Percentiles rank a stretch among this genome's conserved stretches.
phyloP scores from a whole-genome alignment of 2,888 invertebrate species.

The Stenoptilia bipunctidactyla region DNA sequence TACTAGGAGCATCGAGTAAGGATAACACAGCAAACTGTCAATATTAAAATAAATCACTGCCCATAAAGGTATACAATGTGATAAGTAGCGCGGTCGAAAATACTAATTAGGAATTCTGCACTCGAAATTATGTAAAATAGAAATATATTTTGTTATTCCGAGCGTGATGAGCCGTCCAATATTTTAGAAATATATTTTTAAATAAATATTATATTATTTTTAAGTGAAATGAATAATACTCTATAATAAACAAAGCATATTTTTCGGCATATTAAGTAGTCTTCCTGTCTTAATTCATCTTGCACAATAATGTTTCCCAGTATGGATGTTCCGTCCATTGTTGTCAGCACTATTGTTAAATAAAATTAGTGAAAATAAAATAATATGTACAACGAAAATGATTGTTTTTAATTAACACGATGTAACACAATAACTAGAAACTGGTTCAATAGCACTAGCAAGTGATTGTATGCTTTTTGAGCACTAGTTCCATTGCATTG shows the following conservation, averaged over 20 bases:
- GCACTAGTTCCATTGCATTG: too few relatives aligned
- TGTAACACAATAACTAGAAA: too few relatives aligned
- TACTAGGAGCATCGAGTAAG: slow-evolving; percentile 42
- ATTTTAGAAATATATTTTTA: not conserved
- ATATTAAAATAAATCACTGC: slow-evolving; percentile 6
- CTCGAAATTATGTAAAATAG: not conserved
- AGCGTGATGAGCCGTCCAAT: slow-evolving; percentile 8
- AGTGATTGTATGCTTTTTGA: too few relatives aligned
- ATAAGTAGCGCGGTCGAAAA: slow-evolving; percentile 26
- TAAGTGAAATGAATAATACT: not conserved
- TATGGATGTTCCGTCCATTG: too few relatives aligned
- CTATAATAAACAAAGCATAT: not conserved
- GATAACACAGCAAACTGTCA: slow-evolving; percentile 23
- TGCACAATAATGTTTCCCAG: not conserved
- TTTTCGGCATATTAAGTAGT: not conserved
- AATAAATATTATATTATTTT: slow-evolving; percentile 1
- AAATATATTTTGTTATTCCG: slow-evolving; percentile 3
- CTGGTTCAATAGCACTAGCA: too few relatives aligned
- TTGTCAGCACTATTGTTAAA: too few relatives aligned
- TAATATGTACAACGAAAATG: too few relatives aligned
- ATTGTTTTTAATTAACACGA: too few relatives aligned
- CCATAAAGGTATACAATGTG: slow-evolving; percentile 7
- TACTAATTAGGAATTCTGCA: slow-evolving; percentile 2
- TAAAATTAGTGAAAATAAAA: too few relatives aligned
- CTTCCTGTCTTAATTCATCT: not conserved